These are phyloP conservation scores for Labrus mixtus DNA, from an alignment of 2,113 vertebrate species.

Conservation along the genomic window DNA sequence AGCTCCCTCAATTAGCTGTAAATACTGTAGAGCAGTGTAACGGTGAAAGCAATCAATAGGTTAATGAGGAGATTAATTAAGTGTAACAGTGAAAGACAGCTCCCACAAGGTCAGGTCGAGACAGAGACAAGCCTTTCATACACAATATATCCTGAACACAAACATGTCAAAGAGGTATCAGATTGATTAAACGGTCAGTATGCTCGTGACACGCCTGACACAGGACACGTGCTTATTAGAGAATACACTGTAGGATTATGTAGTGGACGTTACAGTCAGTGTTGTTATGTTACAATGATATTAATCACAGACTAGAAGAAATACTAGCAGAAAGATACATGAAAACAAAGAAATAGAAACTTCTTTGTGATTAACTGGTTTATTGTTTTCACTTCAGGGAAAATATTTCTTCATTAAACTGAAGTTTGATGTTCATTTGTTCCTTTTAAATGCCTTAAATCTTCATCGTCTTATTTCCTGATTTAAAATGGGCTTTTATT, in stretches of 20 bases:
- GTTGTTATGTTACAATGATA: background rate
- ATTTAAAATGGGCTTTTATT: too few species aligned
- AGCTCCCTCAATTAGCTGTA: conserved; percentile 22
- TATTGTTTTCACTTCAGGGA: too few species aligned
- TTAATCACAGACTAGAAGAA: background rate
- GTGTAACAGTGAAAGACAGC: conserved; percentile 56
- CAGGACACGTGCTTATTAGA: conserved; percentile 12
- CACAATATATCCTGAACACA: conserved; percentile 28
- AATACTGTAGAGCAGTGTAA: conserved; percentile 33
- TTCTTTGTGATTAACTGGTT: too few species aligned
- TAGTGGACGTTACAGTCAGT: background rate
- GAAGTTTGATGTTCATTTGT: too few species aligned
- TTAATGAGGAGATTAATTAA: conserved; percentile 74
- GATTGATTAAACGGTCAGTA: conserved; percentile 18
- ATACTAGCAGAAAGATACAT: background rate
- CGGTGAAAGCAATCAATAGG: conserved; percentile 68
- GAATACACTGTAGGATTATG: conserved; percentile 21
- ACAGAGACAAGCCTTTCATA: conserved; percentile 31
- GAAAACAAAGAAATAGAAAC: background rate
- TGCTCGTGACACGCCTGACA: background rate
- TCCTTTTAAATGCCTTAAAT: too few species aligned
- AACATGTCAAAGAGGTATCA: conserved; percentile 13
- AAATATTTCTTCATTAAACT: too few species aligned
- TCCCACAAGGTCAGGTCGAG: conserved; percentile 50
- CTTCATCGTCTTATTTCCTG: too few species aligned